Evolutionary conservation across 1,140 invertebrate species (phyloP).

Genomic region (Aphis craccivora): DNA sequence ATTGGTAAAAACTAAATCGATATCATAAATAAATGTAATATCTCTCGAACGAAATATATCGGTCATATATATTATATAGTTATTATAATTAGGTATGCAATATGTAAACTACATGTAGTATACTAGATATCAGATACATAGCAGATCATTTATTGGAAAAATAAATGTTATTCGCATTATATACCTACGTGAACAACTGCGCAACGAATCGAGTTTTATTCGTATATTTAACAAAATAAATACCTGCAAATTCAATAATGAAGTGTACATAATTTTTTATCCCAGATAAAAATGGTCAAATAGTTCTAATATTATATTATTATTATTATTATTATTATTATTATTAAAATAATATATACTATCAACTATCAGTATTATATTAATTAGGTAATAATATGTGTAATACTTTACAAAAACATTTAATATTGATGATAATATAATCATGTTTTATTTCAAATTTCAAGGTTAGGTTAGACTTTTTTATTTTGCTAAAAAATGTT

Average conservation of each 20-base stretch:
- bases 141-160: no score
- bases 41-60: not conserved
- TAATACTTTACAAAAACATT: no score
- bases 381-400: no score
- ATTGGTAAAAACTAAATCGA: not conserved
- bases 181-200: not conserved
- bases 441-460: not conserved
- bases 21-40: not conserved
- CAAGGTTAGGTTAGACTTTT: not conserved
- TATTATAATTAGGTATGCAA: not conserved
- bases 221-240: not conserved
- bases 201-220: not conserved
- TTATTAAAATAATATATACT: no score
- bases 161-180: not conserved
- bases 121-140: no score
- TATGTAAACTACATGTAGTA: not conserved
- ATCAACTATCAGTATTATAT: no score
- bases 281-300: not conserved
- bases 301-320: not conserved
- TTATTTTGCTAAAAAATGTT: not conserved
- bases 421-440: not conserved
- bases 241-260: not conserved
- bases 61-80: not conserved
- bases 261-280: not conserved
- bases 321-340: not conserved